Evolutionary conservation across 2,113 vertebrate species (phyloP).

Genomic region (Sus scrofa): DNA sequence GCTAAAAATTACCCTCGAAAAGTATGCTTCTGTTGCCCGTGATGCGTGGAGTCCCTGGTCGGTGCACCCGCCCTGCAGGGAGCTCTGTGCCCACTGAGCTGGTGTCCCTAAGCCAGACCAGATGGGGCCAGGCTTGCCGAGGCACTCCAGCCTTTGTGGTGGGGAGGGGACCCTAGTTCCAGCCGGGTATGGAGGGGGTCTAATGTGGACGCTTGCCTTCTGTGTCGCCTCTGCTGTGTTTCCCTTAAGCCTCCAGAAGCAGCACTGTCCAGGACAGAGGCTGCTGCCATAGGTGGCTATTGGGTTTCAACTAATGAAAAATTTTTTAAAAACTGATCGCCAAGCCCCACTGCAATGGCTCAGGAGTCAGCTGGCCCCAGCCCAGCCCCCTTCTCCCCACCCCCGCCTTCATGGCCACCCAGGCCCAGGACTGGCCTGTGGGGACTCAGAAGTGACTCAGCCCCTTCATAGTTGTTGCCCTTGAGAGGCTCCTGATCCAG

Average conservation of each 20-base stretch:
- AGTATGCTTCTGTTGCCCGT: rapidly evolving
- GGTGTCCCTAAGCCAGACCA: background rate
- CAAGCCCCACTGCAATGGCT: background rate
- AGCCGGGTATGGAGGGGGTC: background rate
- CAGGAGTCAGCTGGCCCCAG: background rate
- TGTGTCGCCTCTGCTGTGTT: rapidly evolving
- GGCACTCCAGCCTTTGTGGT: background rate
- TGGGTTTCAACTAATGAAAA: background rate
- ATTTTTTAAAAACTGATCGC: background rate
- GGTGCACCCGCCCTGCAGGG: rapidly evolving
- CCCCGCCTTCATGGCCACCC: background rate
- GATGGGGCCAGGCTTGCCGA: background rate
- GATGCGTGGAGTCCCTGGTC: background rate
- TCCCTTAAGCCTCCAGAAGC: too few relatives aligned
- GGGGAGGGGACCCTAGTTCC: background rate
- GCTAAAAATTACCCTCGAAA: too few relatives aligned
- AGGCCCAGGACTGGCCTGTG: background rate
- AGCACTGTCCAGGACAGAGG: background rate
- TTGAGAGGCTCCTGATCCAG: background rate
- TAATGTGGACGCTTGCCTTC: background rate
- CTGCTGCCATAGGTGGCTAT: background rate
- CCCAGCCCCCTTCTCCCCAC: background rate
- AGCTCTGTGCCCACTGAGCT: too few relatives aligned
- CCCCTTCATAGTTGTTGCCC: background rate
- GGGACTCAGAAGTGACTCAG: background rate